These are phyloP conservation scores for Mycalesis mineus DNA, from an alignment of 2,888 invertebrate species.

Conservation along the genomic window DNA sequence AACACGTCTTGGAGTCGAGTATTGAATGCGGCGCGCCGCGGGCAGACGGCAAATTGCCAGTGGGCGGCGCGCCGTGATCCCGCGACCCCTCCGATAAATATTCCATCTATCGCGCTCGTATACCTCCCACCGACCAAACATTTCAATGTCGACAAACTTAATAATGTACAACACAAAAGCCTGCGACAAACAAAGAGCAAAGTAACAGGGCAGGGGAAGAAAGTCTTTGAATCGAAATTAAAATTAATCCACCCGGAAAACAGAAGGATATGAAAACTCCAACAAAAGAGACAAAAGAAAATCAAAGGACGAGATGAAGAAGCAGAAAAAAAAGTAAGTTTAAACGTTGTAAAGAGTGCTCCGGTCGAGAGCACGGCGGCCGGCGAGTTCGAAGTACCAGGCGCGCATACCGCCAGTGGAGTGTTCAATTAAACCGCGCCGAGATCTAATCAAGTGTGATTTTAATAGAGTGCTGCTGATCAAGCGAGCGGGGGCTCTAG, in stretches of 20 bases:
- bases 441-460: constrained; percentile 70
- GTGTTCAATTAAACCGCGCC: constrained; percentile 64
- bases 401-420: constrained; percentile 56
- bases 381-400: constrained; percentile 48
- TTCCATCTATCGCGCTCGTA: constrained; percentile 46
- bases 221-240: constrained; percentile 61
- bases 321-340: constrained; percentile 49
- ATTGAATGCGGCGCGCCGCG: constrained; percentile 48
- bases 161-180: constrained; percentile 29
- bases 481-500: constrained; percentile 35
- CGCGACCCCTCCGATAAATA: constrained; percentile 68
- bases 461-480: constrained; percentile 63
- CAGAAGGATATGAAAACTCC: constrained; percentile 67
- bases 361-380: constrained; percentile 36
- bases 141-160: constrained; percentile 33
- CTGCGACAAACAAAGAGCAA: constrained; percentile 32
- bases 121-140: constrained; percentile 33
- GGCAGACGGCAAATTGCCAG: constrained; percentile 66
- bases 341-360: constrained; percentile 21
- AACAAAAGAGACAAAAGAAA: constrained; percentile 60
- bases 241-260: constrained; percentile 70
- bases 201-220: constrained; percentile 34
- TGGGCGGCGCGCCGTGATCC: constrained; percentile 68
- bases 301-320: constrained; percentile 48
- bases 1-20: constrained; percentile 55